These are phyloP conservation scores for Osmerus eperlanus DNA, from an alignment of 2,113 vertebrate species.

Conservation along the genomic window DNA sequence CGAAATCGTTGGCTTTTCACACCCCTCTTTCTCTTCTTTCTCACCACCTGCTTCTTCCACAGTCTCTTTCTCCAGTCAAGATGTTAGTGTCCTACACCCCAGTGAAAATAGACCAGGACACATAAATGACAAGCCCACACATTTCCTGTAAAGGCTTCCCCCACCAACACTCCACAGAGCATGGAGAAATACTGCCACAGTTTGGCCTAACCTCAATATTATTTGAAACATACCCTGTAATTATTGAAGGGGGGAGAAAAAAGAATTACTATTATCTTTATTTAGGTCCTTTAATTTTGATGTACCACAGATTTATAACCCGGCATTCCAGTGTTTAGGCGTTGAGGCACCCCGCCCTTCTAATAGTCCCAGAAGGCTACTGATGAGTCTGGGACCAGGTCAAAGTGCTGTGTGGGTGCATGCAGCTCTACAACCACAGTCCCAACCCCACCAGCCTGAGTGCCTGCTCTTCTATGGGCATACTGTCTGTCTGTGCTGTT, in stretches of 20 bases:
- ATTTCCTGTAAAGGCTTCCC: conserved; percentile 54
- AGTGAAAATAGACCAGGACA: conserved; percentile 49
- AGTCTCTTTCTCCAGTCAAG: background rate
- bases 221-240: conserved; percentile 65
- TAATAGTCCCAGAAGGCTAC: conserved; percentile 50
- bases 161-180: conserved; percentile 35
- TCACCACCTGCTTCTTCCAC: conserved; percentile 44
- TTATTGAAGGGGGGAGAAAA: conserved; percentile 59
- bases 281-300: conserved; percentile 68
- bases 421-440: background rate
- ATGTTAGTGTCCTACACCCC: background rate
- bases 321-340: conserved; percentile 60
- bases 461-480: too few relatives aligned
- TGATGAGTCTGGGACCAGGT: conserved; percentile 33
- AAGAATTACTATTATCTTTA: conserved; percentile 67
- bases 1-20: background rate
- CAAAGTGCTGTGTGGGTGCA: background rate
- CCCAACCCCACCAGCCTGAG: background rate
- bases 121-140: conserved; percentile 58
- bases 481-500: too few relatives aligned
- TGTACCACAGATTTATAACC: conserved; percentile 65
- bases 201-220: conserved; percentile 62
- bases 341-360: conserved; percentile 55
- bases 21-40: background rate
- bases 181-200: conserved; percentile 43